Percentiles rank a stretch among this genome's conserved stretches.
Evolutionary conservation across 1,140 invertebrate species (phyloP).

Genomic region (Meloidogyne floridensis): DNA sequence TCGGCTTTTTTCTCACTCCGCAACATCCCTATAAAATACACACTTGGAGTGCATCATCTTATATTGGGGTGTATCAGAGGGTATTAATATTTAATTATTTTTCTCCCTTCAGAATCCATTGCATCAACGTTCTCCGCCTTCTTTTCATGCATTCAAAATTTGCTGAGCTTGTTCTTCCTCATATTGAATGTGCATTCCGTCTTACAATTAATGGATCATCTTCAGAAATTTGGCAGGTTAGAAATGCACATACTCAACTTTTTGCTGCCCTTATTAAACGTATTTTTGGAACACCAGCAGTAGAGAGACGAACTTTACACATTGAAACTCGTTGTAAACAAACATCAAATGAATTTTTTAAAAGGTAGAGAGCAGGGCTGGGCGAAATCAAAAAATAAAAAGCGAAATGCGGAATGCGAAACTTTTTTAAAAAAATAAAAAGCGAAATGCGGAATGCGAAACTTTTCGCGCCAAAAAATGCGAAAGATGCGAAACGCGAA

Average conservation of each 20-base stretch:
- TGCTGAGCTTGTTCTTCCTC: conserved; percentile 32
- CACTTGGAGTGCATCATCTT: too few species aligned
- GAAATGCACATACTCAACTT: conserved; percentile 54
- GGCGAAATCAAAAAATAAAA: too few species aligned
- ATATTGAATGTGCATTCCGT: conserved; percentile 45
- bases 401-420: too few species aligned
- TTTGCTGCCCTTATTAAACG: conserved; percentile 53
- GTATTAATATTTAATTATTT: not conserved
- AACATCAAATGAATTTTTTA: conserved; percentile 52
- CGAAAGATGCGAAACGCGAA: too few species aligned
- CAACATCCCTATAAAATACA: too few species aligned
- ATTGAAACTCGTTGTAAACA: conserved; percentile 45
- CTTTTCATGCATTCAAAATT: conserved; percentile 42
- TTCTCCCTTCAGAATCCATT: conserved; percentile 49
- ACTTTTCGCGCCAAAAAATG: too few species aligned
- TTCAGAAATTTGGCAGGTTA: conserved; percentile 48
- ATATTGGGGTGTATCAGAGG: not conserved
- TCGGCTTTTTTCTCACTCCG: too few species aligned
- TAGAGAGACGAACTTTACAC: conserved; percentile 38
- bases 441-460: too few species aligned
- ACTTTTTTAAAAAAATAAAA: too few species aligned
- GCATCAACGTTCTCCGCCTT: conserved; percentile 51
- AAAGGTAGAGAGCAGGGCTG: conserved; percentile 30
- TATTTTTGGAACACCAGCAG: conserved; percentile 52
- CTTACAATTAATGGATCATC: conserved; percentile 42